These are phyloP conservation scores for Spilosoma lubricipeda DNA, from an alignment of 2,888 invertebrate species.

Conservation along the genomic window DNA sequence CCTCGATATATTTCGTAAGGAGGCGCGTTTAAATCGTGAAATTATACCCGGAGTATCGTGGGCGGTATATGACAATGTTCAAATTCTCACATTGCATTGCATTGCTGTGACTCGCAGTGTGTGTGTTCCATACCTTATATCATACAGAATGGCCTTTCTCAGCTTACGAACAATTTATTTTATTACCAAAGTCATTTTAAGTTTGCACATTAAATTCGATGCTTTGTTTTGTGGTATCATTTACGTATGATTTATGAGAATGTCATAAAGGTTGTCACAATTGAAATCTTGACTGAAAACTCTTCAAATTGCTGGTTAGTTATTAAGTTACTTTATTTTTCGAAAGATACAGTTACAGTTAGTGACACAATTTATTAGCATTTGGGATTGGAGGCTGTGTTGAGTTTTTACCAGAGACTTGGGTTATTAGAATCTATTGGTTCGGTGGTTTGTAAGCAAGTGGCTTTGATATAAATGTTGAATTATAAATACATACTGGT, in stretches of 20 bases:
- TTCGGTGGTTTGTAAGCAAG: not conserved
- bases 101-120: conserved; percentile 53
- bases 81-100: conserved; percentile 79
- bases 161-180: conserved; percentile 23
- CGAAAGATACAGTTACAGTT: not conserved
- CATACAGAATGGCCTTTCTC: conserved; percentile 20
- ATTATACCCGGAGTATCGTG: conserved; percentile 78
- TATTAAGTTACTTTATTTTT: not conserved
- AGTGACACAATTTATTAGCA: not conserved
- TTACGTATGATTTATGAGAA: conserved; percentile 18
- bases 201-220: conserved; percentile 19
- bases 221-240: conserved; percentile 18
- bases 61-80: conserved; percentile 82
- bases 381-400: not conserved
- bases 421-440: not conserved
- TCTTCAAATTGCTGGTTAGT: too few species aligned
- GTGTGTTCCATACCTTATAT: conserved; percentile 31
- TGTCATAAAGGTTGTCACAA: not conserved
- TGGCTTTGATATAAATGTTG: not conserved
- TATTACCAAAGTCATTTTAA: conserved; percentile 16
- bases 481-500: too few species aligned
- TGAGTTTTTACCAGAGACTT: not conserved
- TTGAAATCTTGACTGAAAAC: too few species aligned
- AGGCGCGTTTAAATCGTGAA: conserved; percentile 78
- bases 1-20: conserved; percentile 78